These are phyloP conservation scores for Agonopterix alstromeriana DNA, from an alignment of 2,888 invertebrate species.

Conservation along the genomic window DNA sequence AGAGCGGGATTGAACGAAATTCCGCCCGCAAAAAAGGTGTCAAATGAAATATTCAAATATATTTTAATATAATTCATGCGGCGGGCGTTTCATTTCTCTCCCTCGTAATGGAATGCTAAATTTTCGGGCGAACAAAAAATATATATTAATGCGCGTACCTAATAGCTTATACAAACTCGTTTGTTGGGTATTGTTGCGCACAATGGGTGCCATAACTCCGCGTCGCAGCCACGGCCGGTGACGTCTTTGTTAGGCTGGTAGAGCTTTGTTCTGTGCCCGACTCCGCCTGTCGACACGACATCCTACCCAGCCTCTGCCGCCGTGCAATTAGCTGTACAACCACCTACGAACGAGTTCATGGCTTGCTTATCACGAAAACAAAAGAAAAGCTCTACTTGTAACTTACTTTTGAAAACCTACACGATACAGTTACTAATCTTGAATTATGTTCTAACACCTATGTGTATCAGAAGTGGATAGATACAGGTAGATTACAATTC, in stretches of 20 bases:
- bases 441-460: too few species aligned
- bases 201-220: conserved; percentile 77
- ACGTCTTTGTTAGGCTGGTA: conserved; percentile 73
- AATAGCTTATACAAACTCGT: conserved; percentile 78
- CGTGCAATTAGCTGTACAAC: background rate
- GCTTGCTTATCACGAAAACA: background rate
- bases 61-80: conserved; percentile 78
- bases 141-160: conserved; percentile 78
- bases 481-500: conserved; percentile 11
- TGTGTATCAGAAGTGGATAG: background rate
- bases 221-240: conserved; percentile 74
- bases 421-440: too few species aligned
- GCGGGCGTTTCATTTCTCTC: conserved; percentile 77
- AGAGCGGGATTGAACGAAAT: conserved; percentile 69
- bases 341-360: conserved; percentile 26
- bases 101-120: conserved; percentile 77
- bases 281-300: conserved; percentile 63
- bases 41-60: conserved; percentile 78
- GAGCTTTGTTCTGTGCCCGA: conserved; percentile 63
- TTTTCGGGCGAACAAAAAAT: conserved; percentile 76
- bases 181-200: conserved; percentile 77
- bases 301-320: conserved; percentile 42
- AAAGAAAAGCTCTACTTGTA: background rate
- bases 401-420: background rate
- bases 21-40: conserved; percentile 74